A percentile compares a stretch with the other conserved stretches of the same genome.
These are phyloP conservation scores for Lipophrys pholis DNA, from an alignment of 2,113 vertebrate genomes.

Conservation along the genomic window DNA sequence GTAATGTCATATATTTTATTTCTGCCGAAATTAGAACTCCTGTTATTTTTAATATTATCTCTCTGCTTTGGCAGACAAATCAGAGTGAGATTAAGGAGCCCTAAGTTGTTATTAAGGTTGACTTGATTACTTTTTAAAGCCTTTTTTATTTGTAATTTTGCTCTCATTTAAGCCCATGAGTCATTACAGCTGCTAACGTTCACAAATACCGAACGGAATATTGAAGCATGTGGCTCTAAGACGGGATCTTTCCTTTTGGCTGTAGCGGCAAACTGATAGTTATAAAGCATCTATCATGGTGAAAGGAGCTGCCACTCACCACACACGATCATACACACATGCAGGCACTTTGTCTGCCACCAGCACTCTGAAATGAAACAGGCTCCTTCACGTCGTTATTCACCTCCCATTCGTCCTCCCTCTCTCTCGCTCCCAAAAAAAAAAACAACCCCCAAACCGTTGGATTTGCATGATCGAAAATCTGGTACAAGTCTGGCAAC, in stretches of 20 bases:
- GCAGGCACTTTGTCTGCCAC: not conserved
- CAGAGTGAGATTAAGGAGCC: not conserved
- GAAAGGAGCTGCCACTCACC: too few relatives aligned
- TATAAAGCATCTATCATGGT: too few relatives aligned
- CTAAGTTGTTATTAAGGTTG: not conserved
- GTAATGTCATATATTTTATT: slow-evolving; percentile 10
- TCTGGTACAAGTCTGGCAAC: slow-evolving; percentile 70
- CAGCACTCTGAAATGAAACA: slow-evolving; percentile 42
- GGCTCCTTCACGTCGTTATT: slow-evolving; percentile 26
- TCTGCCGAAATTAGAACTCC: not conserved
- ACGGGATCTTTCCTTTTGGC: not conserved
- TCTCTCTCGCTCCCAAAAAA: not conserved
- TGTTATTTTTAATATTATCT: slow-evolving; percentile 6
- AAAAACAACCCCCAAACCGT: slow-evolving; percentile 50
- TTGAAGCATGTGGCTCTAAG: slow-evolving; percentile 1
- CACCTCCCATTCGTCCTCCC: slow-evolving; percentile 35
- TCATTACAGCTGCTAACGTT: not conserved
- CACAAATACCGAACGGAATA: slow-evolving; percentile 27
- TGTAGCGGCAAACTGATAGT: too few relatives aligned
- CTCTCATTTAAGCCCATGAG: slow-evolving; percentile 1
- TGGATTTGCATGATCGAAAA: slow-evolving; percentile 59
- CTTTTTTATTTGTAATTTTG: slow-evolving; percentile 4
- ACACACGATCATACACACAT: too few relatives aligned
- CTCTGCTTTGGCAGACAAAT: slow-evolving; percentile 20
- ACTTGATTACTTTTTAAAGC: slow-evolving; percentile 6